A percentile compares a stretch with the other conserved stretches of the same genome.
Conservation (phyloP, 2,888 invertebrate genomes). For the Sisyra terminalis region DNA sequence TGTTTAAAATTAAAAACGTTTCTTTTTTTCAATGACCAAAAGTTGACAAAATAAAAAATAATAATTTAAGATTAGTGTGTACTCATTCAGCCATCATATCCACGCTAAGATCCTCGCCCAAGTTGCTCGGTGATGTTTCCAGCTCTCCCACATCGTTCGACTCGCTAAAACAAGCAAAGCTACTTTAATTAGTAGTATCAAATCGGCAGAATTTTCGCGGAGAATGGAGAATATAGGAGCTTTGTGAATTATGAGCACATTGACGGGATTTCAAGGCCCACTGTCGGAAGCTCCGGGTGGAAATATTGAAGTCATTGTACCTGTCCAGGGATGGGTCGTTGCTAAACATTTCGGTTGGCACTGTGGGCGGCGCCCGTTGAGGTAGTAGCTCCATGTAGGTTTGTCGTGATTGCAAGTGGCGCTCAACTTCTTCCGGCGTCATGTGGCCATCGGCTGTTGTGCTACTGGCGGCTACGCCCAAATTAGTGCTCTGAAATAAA, state of each 20-base stretch:
- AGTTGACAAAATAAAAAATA: background rate
- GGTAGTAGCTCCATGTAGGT: constrained; percentile 64
- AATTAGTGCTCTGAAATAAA: constrained; percentile 30
- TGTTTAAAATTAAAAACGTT: too few relatives aligned
- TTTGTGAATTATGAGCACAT: background rate
- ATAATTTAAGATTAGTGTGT: background rate
- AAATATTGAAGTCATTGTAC: constrained; percentile 26
- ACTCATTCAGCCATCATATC: constrained; percentile 41
- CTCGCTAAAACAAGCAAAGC: constrained; percentile 40
- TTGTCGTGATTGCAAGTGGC: constrained; percentile 73
- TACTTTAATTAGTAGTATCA: background rate
- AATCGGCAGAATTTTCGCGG: background rate
- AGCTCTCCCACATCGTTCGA: constrained; percentile 61
- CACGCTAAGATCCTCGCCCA: constrained; percentile 60
- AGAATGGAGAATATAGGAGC: background rate
- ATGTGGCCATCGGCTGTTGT: constrained; percentile 63
- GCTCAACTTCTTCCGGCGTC: constrained; percentile 82
- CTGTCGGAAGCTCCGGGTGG: too few relatives aligned
- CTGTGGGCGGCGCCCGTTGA: constrained; percentile 74
- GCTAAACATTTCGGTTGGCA: constrained; percentile 89
- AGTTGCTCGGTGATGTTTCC: constrained; percentile 69
- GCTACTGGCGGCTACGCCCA: constrained; percentile 31
- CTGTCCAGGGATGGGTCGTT: constrained; percentile 81
- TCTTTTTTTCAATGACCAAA: too few relatives aligned
- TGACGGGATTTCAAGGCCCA: too few relatives aligned